These are phyloP conservation scores for Embidobia sp. DNA, from an alignment of 2,888 invertebrate genomes.

Conservation along the genomic window DNA sequence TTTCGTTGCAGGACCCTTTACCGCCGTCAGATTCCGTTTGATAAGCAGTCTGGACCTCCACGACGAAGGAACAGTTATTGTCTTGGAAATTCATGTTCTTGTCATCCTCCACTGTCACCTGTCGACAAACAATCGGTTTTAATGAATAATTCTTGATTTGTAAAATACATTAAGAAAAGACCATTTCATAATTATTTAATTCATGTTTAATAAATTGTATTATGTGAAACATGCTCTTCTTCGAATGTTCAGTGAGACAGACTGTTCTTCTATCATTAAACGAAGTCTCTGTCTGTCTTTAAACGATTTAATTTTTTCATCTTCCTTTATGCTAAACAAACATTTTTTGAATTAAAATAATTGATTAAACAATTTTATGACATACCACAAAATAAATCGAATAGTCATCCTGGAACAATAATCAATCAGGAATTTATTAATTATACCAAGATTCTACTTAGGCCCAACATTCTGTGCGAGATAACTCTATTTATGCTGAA, in stretches of 20 bases:
- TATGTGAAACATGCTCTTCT: too few relatives aligned
- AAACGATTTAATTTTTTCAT: too few relatives aligned
- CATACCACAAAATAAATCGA: constrained; percentile 1
- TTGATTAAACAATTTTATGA: too few relatives aligned
- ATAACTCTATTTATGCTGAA: constrained; percentile 19
- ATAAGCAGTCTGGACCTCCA: constrained; percentile 77
- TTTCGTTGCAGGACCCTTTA: constrained; percentile 73
- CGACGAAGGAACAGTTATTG: constrained; percentile 77
- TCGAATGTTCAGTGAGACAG: too few relatives aligned
- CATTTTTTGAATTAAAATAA: too few relatives aligned
- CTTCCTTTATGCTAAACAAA: too few relatives aligned
- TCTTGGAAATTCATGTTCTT: constrained; percentile 74
- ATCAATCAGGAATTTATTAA: not conserved
- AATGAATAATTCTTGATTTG: too few relatives aligned
- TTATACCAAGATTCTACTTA: constrained; percentile 5
- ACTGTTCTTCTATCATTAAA: too few relatives aligned
- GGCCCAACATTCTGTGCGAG: constrained; percentile 2
- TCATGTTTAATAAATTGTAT: too few relatives aligned
- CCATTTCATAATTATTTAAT: too few relatives aligned
- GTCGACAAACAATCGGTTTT: constrained; percentile 50
- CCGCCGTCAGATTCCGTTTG: constrained; percentile 69
- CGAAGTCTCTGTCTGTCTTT: too few relatives aligned
- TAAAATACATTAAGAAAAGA: too few relatives aligned
- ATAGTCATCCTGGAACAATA: not conserved
- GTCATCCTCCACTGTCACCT: constrained; percentile 78